phyloP scores from a whole-genome alignment of 2,888 invertebrate species.

The Ichneumoninae sp. region DNA sequence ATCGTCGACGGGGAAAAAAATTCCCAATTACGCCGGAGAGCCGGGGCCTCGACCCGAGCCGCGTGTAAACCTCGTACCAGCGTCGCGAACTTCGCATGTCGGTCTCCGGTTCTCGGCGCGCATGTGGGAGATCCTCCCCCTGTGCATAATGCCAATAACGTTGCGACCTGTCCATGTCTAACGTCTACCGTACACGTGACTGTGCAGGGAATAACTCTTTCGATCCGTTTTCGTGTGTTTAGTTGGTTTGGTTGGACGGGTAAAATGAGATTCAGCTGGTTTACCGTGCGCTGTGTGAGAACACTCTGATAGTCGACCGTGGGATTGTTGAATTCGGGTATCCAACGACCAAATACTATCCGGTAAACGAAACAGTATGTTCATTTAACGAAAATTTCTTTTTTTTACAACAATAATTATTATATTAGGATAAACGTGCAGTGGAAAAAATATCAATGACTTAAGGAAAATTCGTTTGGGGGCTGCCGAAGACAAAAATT shows the following conservation, averaged over 20 bases:
- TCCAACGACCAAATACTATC: too few relatives aligned
- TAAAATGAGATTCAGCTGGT: slow-evolving; percentile 8
- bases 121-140: slow-evolving; percentile 17
- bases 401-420: too few relatives aligned
- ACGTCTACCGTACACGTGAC: slow-evolving; percentile 44
- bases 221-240: slow-evolving; percentile 30
- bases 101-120: neutral
- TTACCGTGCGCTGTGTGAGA: neutral
- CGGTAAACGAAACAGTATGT: neutral
- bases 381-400: neutral
- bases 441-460: too few relatives aligned
- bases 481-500: too few relatives aligned
- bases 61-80: slow-evolving; percentile 48
- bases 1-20: slow-evolving; percentile 49
- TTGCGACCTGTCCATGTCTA: slow-evolving; percentile 57
- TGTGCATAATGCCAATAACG: slow-evolving; percentile 54
- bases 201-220: slow-evolving; percentile 18
- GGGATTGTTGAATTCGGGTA: slow-evolving; percentile 22
- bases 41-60: slow-evolving; percentile 46
- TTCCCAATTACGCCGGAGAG: slow-evolving; percentile 58
- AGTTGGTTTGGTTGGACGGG: slow-evolving; percentile 6
- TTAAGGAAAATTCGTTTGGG: too few relatives aligned
- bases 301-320: slow-evolving; percentile 17
- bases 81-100: neutral
- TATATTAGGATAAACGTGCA: too few relatives aligned